Base-by-base conservation (phyloP, 2,113 vertebrate genomes). In the Microtus ochrogaster region DNA sequence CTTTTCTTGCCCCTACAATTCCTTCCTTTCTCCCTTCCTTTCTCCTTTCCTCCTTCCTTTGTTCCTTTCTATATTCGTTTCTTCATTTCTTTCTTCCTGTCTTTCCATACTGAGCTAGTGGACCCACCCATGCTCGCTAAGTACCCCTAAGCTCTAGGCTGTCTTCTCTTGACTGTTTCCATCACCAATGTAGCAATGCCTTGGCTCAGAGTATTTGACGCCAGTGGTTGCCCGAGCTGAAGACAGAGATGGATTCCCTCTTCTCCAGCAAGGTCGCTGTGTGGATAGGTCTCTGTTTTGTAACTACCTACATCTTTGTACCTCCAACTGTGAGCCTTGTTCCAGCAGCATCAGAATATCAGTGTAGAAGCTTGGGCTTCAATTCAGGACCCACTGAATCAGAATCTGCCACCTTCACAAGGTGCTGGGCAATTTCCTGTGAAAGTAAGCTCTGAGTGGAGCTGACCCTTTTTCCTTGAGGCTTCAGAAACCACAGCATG, bases 21-120 rank as follows among this genome's bases (percentile, higher is more conserved):
- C 68, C 36, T 72, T n/a, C 33, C 4, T 4, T 21, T 8, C 9
- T 52, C 4, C 8, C 30, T 10, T 10, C 16, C 28, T 33, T 3
- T 14, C 24, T 8, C 26, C 26, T 19, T n/a, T 17, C 7, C 21
- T 11, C 8, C 0, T n/a, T 19, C 5, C 4, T n/a, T 1, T 7
- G 11, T 19, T 19, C 4, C 58, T 58, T 21, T 58, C 55, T 58
- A 58, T 6, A 58, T n/a, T 21, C 4, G 0, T n/a, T 19, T 2
- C 5, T 24, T 1, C 2, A 21, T 41, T 74, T 24, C 21, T n/a
- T 44, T 36, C 6, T 14, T 39, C 7, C 12, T 72, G 16, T 10
- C 47, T 63, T 44, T 61, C 28, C 24, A 61, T 44, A 49, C 24
- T 22, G 39, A 63, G 41, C 55, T 33, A 8, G 41, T 12, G 24